Conservation (phyloP, 2,113 vertebrate genomes). For the Chloroceryle aenea region DNA sequence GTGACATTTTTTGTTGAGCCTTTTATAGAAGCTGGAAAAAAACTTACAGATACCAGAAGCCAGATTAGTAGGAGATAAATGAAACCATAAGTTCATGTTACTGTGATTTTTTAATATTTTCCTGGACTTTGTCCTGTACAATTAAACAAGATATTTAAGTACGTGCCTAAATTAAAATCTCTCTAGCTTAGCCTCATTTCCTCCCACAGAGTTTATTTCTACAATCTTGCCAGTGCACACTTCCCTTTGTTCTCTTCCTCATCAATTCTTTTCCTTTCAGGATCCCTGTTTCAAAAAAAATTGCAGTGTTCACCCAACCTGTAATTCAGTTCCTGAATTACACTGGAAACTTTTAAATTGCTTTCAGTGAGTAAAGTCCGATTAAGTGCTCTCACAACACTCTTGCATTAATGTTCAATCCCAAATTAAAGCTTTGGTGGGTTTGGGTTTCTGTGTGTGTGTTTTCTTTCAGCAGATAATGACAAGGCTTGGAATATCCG, state of each 20-base stretch:
- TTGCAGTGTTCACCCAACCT: background rate
- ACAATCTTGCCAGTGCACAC: constrained; percentile 38
- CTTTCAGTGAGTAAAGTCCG: background rate
- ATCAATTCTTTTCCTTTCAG: constrained; percentile 25
- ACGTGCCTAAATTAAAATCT: constrained; percentile 31
- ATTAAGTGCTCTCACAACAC: constrained; percentile 10
- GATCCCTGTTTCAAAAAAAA: background rate
- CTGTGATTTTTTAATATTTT: background rate
- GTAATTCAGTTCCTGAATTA: background rate
- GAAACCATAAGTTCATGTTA: background rate
- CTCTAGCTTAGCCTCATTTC: constrained; percentile 30
- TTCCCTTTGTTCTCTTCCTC: constrained; percentile 27
- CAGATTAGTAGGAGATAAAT: background rate
- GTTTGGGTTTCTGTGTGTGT: background rate
- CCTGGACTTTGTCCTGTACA: constrained; percentile 19
- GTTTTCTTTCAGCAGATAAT: background rate
- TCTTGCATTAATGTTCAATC: background rate
- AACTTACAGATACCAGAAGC: background rate
- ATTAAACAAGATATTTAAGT: constrained; percentile 33
- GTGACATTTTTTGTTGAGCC: background rate
- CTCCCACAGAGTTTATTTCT: constrained; percentile 7
- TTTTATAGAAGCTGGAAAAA: background rate
- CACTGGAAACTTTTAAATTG: background rate
- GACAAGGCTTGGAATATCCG: background rate
- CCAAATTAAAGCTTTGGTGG: background rate